Percentiles rank a stretch among this genome's conserved stretches.
Conservation (phyloP, 2,113 vertebrate species). For the Ceyx melanurus region DNA sequence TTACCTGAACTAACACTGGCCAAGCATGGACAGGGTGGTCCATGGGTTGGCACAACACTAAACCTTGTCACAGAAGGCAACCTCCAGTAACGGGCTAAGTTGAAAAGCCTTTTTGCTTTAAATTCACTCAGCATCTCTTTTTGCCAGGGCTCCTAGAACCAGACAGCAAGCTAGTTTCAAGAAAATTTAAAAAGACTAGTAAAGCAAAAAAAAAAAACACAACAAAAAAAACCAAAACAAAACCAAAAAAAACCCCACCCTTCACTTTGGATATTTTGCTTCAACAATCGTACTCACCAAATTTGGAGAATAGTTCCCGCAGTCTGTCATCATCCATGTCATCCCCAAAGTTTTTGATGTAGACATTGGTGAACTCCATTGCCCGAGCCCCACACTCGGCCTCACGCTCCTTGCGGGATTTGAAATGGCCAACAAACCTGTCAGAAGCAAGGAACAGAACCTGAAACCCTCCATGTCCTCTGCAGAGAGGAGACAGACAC, state of each 20-base stretch:
- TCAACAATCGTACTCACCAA: slow-evolving; percentile 77
- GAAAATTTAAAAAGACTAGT: background rate
- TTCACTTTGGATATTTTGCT: background rate
- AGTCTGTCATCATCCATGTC: slow-evolving; percentile 85
- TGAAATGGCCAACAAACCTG: slow-evolving; percentile 96
- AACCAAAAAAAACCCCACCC: too few relatives aligned
- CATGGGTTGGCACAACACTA: background rate
- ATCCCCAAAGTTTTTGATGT: slow-evolving; percentile 92
- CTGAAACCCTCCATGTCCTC: background rate
- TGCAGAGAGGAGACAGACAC: background rate
- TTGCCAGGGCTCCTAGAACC: background rate
- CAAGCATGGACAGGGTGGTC: background rate
- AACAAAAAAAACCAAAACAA: too few relatives aligned
- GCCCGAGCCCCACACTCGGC: slow-evolving; percentile 85
- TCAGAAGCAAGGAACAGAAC: background rate
- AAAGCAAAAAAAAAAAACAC: background rate
- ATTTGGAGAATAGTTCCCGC: slow-evolving; percentile 84
- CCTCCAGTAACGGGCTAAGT: background rate
- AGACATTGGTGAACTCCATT: slow-evolving; percentile 93
- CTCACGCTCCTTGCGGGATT: slow-evolving; percentile 92
- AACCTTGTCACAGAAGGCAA: background rate
- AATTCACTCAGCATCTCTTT: background rate
- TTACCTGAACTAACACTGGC: background rate
- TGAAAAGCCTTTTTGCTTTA: background rate
- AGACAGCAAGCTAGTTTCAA: rapidly evolving